These are phyloP conservation scores for Trachops cirrhosus DNA, from an alignment of 2,797 vertebrate genomes.

Conservation along the genomic window DNA sequence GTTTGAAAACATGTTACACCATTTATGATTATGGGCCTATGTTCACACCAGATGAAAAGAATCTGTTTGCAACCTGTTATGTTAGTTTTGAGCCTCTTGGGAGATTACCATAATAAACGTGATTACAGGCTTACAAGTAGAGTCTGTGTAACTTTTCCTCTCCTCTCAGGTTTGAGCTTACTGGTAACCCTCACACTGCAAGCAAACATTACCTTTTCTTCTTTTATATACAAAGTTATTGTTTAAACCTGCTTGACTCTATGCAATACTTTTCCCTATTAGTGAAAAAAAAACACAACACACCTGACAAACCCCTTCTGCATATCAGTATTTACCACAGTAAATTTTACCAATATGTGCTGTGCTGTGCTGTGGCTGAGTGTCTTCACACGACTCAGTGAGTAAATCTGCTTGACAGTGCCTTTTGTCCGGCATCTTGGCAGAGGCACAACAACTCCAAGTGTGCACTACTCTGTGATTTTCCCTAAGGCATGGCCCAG, in stretches of 20 bases:
- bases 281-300: not conserved
- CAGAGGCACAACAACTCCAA: not conserved
- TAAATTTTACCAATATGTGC: not conserved
- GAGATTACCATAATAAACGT: not conserved
- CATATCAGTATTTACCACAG: not conserved
- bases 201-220: not conserved
- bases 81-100: constrained; percentile 13
- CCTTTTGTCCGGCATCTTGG: not conserved
- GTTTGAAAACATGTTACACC: constrained; percentile 59
- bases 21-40: constrained; percentile 31
- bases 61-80: constrained; percentile 43
- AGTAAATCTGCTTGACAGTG: not conserved
- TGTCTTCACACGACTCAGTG: not conserved
- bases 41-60: constrained; percentile 62
- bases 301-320: not conserved
- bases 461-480: not conserved
- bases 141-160: not conserved
- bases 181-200: not conserved
- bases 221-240: not conserved
- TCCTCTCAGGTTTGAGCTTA: not conserved
- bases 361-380: not conserved
- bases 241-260: not conserved
- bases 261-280: not conserved
- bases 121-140: not conserved
- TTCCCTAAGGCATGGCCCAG: not conserved